Evolutionary conservation across 2,888 invertebrate species (phyloP), one percentile per base, ranked within the genome.

Genomic region (Apeira syringaria): DNA sequence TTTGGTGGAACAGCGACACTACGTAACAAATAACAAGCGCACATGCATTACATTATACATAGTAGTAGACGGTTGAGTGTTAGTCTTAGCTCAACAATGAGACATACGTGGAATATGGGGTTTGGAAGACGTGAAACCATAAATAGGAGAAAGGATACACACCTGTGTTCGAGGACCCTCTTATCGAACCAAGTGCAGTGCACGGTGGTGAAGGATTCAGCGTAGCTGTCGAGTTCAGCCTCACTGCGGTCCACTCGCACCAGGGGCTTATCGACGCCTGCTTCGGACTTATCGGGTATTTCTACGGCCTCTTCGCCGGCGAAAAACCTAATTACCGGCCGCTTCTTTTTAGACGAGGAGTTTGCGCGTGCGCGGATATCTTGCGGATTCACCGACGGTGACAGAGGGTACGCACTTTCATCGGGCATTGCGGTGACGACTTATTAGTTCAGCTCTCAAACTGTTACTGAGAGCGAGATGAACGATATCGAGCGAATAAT

Each of bases 141-240:
- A n/a, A n/a, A n/a, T n/a, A n/a, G n/a, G n/a, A n/a, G n/a, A n/a
- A n/a, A 37, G 27, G 10, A 25, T 64, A 77, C 77, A 63, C 77
- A 93, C 93, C 93, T 93, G 88, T 92, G 92, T 31, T 90, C 86
- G 8, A 92, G 68, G 15, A 84, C 88, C 57, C 93, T 80, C 61
- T 90, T 90, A 72, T 93, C 92, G 46, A 91, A 81, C 91, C 91
- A 92, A 28, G 79, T 80, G 56, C 78, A 80, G 33, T 88, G 80
- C 74, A 83, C 81, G 11, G 76, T 76, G 22, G 71, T 72, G 42
- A 90, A 71, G 1, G 91, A 91, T 53, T 90, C 91, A n/a, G 90
- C 90, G 62, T 90, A 92, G 59, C 89, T 87, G 56, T 92, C 92
- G 35, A 92, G 57, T 50, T 92, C 92, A 24, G 82, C 59, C 50